Base-by-base conservation (phyloP, 2,888 invertebrate species). In the Stenurella melanura region DNA sequence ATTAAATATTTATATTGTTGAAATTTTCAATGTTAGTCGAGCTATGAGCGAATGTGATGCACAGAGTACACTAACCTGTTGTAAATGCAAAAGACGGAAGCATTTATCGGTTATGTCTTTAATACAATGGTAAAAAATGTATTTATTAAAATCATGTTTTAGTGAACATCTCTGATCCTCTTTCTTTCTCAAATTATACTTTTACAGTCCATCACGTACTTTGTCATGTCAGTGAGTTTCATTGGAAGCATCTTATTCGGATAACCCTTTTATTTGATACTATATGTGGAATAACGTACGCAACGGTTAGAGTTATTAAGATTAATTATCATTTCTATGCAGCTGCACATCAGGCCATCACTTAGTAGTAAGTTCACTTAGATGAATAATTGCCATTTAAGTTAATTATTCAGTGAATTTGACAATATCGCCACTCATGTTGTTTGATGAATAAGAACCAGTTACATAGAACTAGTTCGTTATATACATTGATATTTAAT, bases 301-400 rank as follows among this genome's bases (percentile, higher is more conserved):
- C 12, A 42, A 19, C 42, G 21, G 15, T 42, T 64, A 15, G 42
- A 11, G 18, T 21, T 42, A 64, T 64, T 64, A 64, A 64, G 64
- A 64, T 61, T 61, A 61, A 61, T 50, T 21, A 60, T 70, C 58
- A 60, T 42, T 57, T 30, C 42, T 70, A n/a, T 70, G 70, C 70
- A 70, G 70, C 70, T 70, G 60, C 64, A 64, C 11, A 34, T 42
- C 17, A 19, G 38, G 10, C 60, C 60, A 60, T 30, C 57, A 56
- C n/a, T 18, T 42, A 15, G 34, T 64, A 42, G 19, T 18, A 64
- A 64, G 42, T 64, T 64, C 64, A 18, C 34, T 38, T 75, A 72
- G 26, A 72, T 76, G 73, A 75, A 75, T 76, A 78, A 79, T 79
- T 79, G 79, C 76, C 77, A 75, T 74, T 76, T 74, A 74, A 58